Conservation (phyloP, 1,140 invertebrate species). For the Papilio glaucus region DNA sequence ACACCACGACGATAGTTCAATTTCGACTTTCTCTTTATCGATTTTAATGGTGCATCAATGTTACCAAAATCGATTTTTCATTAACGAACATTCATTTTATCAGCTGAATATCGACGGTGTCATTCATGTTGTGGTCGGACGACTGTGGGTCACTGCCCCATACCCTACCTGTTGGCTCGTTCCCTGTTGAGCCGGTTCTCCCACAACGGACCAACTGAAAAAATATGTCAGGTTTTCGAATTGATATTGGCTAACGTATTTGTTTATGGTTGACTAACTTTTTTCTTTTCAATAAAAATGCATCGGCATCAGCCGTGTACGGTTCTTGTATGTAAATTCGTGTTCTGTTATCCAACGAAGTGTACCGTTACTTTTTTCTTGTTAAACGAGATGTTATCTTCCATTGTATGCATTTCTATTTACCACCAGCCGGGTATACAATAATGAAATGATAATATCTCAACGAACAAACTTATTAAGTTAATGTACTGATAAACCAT, state of each 20-base stretch:
- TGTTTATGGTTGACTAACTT: background rate
- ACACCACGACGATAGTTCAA: background rate
- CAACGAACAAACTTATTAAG: background rate
- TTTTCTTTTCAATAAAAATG: background rate
- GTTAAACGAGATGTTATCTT: conserved; percentile 27
- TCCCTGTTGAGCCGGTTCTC: conserved; percentile 72
- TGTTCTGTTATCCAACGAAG: background rate
- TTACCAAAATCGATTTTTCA: conserved; percentile 41
- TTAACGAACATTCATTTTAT: conserved; percentile 32
- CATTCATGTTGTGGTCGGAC: conserved; percentile 70
- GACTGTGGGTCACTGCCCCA: conserved; percentile 78
- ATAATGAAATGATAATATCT: conserved; percentile 20
- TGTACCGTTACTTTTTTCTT: conserved; percentile 33
- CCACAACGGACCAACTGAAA: conserved; percentile 52
- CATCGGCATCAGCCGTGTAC: background rate
- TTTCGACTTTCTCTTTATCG: conserved; percentile 23
- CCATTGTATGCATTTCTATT: conserved; percentile 37
- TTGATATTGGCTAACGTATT: conserved; percentile 36
- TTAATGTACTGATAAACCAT: background rate
- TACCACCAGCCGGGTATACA: conserved; percentile 3
- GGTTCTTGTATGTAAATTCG: conserved; percentile 31
- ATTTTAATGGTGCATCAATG: conserved; percentile 1
- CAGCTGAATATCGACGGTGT: conserved; percentile 57
- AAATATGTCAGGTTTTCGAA: conserved; percentile 55
- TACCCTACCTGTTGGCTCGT: conserved; percentile 76